phyloP scores from a whole-genome alignment of 2,113 vertebrate species.

The Perccottus glenii region DNA sequence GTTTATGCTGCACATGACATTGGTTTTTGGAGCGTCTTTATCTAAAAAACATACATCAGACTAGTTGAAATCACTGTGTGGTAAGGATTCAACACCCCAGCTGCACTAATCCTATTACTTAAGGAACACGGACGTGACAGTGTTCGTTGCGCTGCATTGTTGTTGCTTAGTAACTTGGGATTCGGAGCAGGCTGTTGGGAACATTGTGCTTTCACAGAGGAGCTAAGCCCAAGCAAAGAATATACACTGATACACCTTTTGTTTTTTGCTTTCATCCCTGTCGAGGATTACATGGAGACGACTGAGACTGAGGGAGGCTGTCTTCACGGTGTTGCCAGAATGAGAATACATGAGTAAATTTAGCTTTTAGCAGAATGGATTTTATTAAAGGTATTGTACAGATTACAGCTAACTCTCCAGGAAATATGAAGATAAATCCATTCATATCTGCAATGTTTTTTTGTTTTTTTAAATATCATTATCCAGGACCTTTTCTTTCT shows the following conservation, averaged over 20 bases:
- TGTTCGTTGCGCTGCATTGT: conserved; percentile 32
- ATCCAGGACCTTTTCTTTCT: no score
- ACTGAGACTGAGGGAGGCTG: neutral
- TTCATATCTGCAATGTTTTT: neutral
- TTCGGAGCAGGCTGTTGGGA: conserved; percentile 19
- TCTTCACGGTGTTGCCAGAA: conserved; percentile 8
- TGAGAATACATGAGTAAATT: neutral
- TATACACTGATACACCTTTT: conserved; percentile 43
- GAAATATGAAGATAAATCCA: conserved; percentile 1
- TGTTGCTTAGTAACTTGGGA: conserved; percentile 48
- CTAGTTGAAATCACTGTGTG: neutral
- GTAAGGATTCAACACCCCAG: conserved; percentile 32
- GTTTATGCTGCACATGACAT: neutral
- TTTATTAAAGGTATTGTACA: neutral
- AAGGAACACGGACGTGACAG: conserved; percentile 13
- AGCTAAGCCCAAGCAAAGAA: conserved; percentile 35
- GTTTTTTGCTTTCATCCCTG: conserved; percentile 19
- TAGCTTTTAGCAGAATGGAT: neutral
- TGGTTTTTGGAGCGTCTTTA: neutral
- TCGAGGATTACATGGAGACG: conserved; percentile 25
- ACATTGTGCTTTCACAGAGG: conserved; percentile 31
- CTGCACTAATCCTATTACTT: conserved; percentile 55
- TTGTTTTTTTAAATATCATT: no score
- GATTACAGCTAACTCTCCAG: neutral
- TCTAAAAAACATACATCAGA: conserved; percentile 13